phyloP scores from a whole-genome alignment of 2,113 vertebrate species.

The Pelecanoides urinatrix region DNA sequence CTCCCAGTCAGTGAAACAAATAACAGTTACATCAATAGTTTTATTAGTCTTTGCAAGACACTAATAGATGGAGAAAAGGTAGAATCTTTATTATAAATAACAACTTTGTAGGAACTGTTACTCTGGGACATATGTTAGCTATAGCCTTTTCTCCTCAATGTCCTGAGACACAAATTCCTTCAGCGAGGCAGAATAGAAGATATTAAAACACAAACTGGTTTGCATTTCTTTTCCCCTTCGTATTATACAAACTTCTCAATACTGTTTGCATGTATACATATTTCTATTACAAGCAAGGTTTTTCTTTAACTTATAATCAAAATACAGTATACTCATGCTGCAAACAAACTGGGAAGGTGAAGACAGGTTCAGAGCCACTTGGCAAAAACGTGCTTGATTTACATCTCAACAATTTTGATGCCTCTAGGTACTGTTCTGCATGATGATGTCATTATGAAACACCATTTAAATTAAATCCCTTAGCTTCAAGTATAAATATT shows the following conservation, averaged over 20 bases:
- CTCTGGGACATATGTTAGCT: not conserved
- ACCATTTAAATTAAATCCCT: not conserved
- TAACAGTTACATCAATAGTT: not conserved
- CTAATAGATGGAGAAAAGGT: not conserved
- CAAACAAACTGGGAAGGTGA: not conserved
- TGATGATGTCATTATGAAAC: not conserved
- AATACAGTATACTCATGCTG: not conserved
- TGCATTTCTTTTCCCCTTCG: not conserved
- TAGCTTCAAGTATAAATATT: not conserved
- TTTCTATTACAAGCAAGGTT: not conserved
- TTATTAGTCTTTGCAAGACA: not conserved
- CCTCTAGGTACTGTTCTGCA: not conserved
- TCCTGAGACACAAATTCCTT: not conserved
- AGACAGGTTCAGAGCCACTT: not conserved
- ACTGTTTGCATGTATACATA: not conserved
- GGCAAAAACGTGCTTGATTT: not conserved
- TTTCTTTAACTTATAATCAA: not conserved
- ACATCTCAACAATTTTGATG: not conserved
- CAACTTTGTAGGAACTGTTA: not conserved
- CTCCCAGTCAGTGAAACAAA: not conserved
- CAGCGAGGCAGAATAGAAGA: not conserved
- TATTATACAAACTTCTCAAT: not conserved
- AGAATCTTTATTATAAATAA: not conserved
- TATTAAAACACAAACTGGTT: not conserved
- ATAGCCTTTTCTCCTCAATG: not conserved